phyloP scores from a whole-genome alignment of 2,888 invertebrate genomes.

The Germaria angustata region DNA sequence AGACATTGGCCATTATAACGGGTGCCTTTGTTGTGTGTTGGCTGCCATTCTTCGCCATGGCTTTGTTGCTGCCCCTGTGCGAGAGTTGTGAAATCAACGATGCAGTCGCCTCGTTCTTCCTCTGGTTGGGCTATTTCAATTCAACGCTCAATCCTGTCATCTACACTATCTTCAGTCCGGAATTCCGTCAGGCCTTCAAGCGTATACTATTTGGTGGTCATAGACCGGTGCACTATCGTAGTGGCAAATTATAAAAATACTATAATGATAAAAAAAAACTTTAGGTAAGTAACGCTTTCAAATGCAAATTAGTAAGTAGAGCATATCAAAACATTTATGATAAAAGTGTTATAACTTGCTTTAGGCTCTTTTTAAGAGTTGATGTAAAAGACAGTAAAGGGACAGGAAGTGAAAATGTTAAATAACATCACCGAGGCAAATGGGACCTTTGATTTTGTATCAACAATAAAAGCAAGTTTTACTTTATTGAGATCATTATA shows the following conservation, averaged over 20 bases:
- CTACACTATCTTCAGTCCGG: slow-evolving; percentile 94
- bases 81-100: slow-evolving; percentile 86
- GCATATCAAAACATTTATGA: not conserved
- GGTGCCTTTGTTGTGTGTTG: slow-evolving; percentile 95
- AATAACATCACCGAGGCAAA: too few relatives aligned
- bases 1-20: slow-evolving; percentile 97
- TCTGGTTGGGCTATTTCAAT: slow-evolving; percentile 96
- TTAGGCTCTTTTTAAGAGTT: not conserved
- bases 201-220: slow-evolving; percentile 89
- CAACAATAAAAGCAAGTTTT: too few relatives aligned
- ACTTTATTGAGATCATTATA: too few relatives aligned
- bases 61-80: slow-evolving; percentile 93
- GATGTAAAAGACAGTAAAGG: too few relatives aligned
- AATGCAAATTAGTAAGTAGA: not conserved
- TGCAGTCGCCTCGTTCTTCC: slow-evolving; percentile 88
- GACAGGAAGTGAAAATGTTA: too few relatives aligned
- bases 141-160: slow-evolving; percentile 93
- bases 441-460: too few relatives aligned
- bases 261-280: slow-evolving; percentile 56
- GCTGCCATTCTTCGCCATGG: slow-evolving; percentile 97
- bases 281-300: slow-evolving; percentile 39
- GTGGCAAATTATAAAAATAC: slow-evolving; percentile 77
- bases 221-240: slow-evolving; percentile 76
- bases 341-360: not conserved
- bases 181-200: slow-evolving; percentile 96